Base-by-base conservation (phyloP, 2,113 vertebrate species). In the Macroglossus sobrinus region DNA sequence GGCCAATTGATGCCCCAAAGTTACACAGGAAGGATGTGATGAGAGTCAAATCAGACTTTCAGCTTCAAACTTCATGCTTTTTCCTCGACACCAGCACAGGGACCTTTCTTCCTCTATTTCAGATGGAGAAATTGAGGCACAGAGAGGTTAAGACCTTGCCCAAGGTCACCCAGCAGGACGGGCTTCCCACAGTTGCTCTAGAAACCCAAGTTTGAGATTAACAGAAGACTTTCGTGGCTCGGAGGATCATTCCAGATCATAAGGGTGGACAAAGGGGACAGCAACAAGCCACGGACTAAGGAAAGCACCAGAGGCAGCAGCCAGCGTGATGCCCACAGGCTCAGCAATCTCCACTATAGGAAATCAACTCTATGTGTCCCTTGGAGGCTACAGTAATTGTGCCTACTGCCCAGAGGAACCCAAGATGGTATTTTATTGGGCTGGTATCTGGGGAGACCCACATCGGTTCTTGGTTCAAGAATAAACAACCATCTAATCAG, bases 131-230 rank as follows among this genome's bases (percentile, higher is more conserved):
- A 91, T 0, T 8, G 59, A 89, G 59, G 94, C 15, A 22, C 69
- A 95, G 80, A 95, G 16, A 50, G n/a, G 40, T 72, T 61, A 72
- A 68, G 66, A 69, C 33, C 69, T 89, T 76, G 57, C 33, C 38
- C 19, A 76, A 59, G 12, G 75, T 55, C 40, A 66, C 38, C 45
- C 69, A 76, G 75, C 30, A 80, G 74, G 57, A 63, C 40, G 47
- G 72, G 74, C 4, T 30, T 69, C 75, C 57, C 38, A 5, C 0
- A 40, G 26, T 35, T 61, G 45, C 66, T 50, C 38, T 10, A 61
- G 38, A 30, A 86, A n/a, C 28, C 28, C 40, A 57, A 4, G 12
- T 53, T 59, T 12, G 24, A 85, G 64, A 45, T 47, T 24, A 0
- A 0, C 7, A 45, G 76, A 13, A 12, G 81, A 45, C 71, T 75